Evolutionary conservation across 35 echinoderm and acorn worm genomes (phyloP).

Genomic region (Stichopus chloronotus): DNA sequence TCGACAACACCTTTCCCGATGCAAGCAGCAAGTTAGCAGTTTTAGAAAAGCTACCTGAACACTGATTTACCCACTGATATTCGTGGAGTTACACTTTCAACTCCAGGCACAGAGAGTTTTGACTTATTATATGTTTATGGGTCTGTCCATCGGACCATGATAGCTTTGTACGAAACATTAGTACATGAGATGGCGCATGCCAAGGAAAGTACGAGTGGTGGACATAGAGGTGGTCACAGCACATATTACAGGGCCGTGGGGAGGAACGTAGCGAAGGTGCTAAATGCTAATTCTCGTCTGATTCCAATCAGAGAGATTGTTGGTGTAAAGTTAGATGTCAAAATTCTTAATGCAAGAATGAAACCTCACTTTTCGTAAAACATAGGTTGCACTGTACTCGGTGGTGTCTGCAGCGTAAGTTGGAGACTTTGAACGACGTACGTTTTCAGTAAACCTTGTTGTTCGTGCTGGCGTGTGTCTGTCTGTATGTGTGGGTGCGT

Average conservation of each 20-base stretch:
- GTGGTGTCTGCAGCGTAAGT: too few species aligned
- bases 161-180: not conserved
- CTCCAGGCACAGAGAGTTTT: not conserved
- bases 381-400: too few species aligned
- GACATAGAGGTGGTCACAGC: not conserved
- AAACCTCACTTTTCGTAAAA: conserved; percentile 1
- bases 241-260: not conserved
- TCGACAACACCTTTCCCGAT: not conserved
- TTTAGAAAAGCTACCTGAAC: conserved; percentile 4
- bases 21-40: conserved; percentile 14
- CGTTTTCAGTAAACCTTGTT: too few species aligned
- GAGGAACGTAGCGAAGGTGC: not conserved
- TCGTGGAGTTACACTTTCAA: not conserved
- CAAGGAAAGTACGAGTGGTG: not conserved
- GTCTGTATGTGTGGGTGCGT: too few species aligned
- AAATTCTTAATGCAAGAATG: not conserved
- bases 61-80: not conserved
- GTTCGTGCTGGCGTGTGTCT: too few species aligned
- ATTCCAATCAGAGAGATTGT: not conserved
- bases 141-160: not conserved
- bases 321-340: not conserved
- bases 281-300: not conserved
- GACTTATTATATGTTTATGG: conserved; percentile 14
- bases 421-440: too few species aligned
- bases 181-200: conserved; percentile 49